These are phyloP conservation scores for Phoenicopterus ruber DNA, from an alignment of 2,113 vertebrate genomes.

Conservation along the genomic window DNA sequence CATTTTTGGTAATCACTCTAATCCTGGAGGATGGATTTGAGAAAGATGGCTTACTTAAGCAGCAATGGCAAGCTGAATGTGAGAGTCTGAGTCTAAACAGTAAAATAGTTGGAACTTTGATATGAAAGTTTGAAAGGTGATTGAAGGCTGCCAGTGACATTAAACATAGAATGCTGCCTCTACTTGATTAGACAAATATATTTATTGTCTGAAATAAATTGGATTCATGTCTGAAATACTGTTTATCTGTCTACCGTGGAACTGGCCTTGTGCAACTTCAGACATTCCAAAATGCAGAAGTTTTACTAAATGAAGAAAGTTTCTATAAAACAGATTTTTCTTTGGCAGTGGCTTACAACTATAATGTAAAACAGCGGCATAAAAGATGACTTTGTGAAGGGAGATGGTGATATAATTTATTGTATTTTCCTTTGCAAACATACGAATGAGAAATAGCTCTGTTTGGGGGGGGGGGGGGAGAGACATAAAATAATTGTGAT, in stretches of 20 bases:
- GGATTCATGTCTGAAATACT: neutral
- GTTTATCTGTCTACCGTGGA: neutral
- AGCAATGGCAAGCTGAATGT: neutral
- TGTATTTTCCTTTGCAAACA: neutral
- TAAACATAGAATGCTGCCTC: neutral
- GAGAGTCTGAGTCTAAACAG: neutral
- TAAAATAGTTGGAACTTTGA: neutral
- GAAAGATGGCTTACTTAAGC: neutral
- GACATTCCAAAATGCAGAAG: neutral
- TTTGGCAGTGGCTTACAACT: no score
- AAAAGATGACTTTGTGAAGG: neutral
- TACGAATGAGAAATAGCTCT: neutral
- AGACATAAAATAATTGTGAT: neutral
- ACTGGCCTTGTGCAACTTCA: neutral
- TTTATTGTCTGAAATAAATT: neutral
- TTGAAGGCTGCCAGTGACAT: neutral
- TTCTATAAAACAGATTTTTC: neutral
- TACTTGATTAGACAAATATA: neutral
- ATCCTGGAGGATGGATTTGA: neutral
- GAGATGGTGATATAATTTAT: neutral
- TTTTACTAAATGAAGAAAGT: neutral
- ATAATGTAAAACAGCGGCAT: neutral
- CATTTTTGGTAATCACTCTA: neutral
- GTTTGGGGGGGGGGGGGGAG: no score
- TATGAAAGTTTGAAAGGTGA: neutral